A percentile compares a stretch with the other conserved stretches of the same genome.
Conservation (phyloP, 2,113 vertebrate genomes). For the Meriones unguiculatus region DNA sequence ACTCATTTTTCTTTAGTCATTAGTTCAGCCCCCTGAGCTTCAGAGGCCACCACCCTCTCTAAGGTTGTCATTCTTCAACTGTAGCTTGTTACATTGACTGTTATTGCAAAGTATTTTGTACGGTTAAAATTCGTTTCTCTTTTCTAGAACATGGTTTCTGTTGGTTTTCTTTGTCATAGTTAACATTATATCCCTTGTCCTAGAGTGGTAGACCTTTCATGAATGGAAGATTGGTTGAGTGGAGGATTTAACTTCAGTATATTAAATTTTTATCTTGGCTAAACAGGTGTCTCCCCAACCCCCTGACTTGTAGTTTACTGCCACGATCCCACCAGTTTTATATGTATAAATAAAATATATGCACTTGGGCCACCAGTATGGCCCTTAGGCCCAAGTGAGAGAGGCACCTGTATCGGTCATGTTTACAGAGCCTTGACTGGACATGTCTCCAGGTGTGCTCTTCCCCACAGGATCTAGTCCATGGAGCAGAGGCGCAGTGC, state of each 20-base stretch:
- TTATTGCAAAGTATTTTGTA: neutral
- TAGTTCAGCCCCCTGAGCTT: neutral
- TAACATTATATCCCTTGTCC: neutral
- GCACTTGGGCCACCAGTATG: no score
- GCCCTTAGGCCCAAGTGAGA: neutral
- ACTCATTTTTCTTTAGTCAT: neutral
- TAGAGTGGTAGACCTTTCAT: neutral
- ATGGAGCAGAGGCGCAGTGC: neutral
- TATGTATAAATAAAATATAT: no score
- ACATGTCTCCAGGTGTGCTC: neutral
- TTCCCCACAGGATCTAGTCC: neutral
- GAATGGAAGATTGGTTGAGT: neutral
- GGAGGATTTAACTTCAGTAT: neutral
- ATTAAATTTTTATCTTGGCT: constrained; percentile 41
- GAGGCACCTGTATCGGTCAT: neutral
- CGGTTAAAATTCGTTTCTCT: neutral
- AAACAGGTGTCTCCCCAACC: neutral
- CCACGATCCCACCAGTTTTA: neutral
- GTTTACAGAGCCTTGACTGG: neutral
- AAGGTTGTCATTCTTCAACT: neutral
- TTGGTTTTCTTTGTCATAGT: neutral
- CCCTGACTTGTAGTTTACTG: neutral
- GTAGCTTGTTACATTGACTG: neutral
- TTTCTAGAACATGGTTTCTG: neutral
- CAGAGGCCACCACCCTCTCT: neutral